Evolutionary conservation across 2,888 invertebrate genomes (phyloP), one percentile per base, ranked within the genome.

Genomic region (Amphipoea lucens): DNA sequence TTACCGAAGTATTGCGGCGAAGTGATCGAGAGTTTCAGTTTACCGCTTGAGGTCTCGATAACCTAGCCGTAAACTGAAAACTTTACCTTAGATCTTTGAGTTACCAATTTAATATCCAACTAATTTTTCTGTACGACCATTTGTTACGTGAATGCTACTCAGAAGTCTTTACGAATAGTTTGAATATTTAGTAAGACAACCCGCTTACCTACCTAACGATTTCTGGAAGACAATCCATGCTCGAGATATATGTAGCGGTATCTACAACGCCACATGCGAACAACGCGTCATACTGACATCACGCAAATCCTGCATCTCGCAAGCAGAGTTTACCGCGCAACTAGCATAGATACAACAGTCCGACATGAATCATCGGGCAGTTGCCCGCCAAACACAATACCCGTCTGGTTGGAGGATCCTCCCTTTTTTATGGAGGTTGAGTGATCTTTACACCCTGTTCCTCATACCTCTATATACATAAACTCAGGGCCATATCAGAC

Each of bases 31-130:
- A 78, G 51, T 62, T 72, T 74, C 14, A 75, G 60, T 40, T 54
- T 45, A 74, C 29, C n/a, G 40, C 54, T 82, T 12, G 45, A 45
- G 4, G 54, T 63, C 62, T 75, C 11, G 14, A 62, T 71, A 63
- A 36, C 45, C 36, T 48, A 40, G 7, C n/a, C 11, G 14, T 77
- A 20, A 66, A 42, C 29, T 60, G 51, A 17, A 60, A 60, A 51
- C 60, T 77, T 83, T 42, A 66, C 4, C 36, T 51, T 14, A 23
- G 36, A 57, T 65, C 45, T 65, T 82, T 65, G n/a, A 79, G 40
- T 54, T 57, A 63, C 36, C 14, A 20, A 36, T 75, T 40, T n/a
- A 54, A n/a, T 51, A n/a, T 51, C 20, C 4, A 2, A 14, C 14
- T n/a, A 11, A 20, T 0, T 63, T 48, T 62, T 76, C 12, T 78